Base-by-base conservation (phyloP, 2,888 invertebrate species). In the Caenorhabditis zanzibari region DNA sequence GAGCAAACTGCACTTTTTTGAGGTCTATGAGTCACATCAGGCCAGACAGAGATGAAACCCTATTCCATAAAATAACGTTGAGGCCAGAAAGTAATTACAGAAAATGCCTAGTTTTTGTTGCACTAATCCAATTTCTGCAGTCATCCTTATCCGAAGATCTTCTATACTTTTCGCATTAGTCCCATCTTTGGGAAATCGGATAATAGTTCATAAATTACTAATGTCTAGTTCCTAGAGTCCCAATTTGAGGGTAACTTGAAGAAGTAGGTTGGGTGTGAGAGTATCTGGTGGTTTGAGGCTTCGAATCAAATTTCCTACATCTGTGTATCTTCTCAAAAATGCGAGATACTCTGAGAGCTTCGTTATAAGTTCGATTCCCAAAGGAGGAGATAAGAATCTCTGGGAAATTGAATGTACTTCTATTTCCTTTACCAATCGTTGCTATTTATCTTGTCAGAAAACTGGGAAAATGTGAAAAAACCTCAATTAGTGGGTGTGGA, bases 241-340 rank as follows among this genome's bases (percentile, higher is more conserved):
- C 47, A 5, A n/a, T 9, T 49, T 49, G 22, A 49, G 7, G 7
- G 2, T 44, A 44, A 5, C 5, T 16, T 44, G 14, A 12, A 44
- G 16, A 16, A 44, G 44, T 12, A 16, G 12, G 26, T 14, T 10
- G 59, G 32, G 38, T 59, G 38, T 12, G 38, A 38, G 38, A 32
- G 32, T 32, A 7, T 7, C 19, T n/a, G 38, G 41, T 58, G 44
- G n/a, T 41, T 3, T 54, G 19, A 1, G 52, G 47, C 66, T 12
- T 47, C 66, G 49, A 71, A 71, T 79, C 77, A 64, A 79, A 71
- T 79, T 79, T 71, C 71, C 19, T 44, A n/a, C 76, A 63, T 71
- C 77, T 71, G 56, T 77, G 63, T 71, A 19, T 56, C 49, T 61
- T 7, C 9, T 19, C 16, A 3, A 56, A 19, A 24, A 56, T 44